These are phyloP conservation scores for Perizoma flavofasciatum DNA, from an alignment of 2,888 invertebrate genomes.

Conservation along the genomic window DNA sequence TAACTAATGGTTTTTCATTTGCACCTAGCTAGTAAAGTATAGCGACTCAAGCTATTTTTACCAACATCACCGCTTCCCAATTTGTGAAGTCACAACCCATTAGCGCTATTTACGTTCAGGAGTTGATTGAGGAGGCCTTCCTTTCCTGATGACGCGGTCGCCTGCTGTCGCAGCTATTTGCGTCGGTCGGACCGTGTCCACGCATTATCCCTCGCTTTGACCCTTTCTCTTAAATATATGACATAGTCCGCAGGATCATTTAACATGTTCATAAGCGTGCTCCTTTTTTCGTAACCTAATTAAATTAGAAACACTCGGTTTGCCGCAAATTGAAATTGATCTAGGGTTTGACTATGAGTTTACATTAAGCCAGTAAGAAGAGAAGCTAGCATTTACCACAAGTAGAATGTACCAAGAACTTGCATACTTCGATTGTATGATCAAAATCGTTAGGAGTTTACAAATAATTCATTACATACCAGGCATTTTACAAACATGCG, in stretches of 20 bases:
- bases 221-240: constrained; percentile 57
- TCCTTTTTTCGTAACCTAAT: constrained; percentile 21
- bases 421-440: too few relatives aligned
- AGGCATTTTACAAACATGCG: too few relatives aligned
- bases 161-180: constrained; percentile 58
- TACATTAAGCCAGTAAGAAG: not conserved
- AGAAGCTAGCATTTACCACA: too few relatives aligned
- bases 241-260: constrained; percentile 53
- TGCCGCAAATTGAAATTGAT: constrained; percentile 8
- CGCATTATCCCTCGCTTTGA: constrained; percentile 64
- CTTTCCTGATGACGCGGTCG: constrained; percentile 53
- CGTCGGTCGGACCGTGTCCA: constrained; percentile 52
- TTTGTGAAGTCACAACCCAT: constrained; percentile 37
- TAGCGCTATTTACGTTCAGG: constrained; percentile 45
- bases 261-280: constrained; percentile 51
- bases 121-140: constrained; percentile 46
- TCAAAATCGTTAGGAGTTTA: too few relatives aligned
- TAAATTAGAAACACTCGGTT: constrained; percentile 10
- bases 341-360: constrained; percentile 1
- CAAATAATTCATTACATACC: too few relatives aligned
- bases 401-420: too few relatives aligned
- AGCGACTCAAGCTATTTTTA: constrained; percentile 14
- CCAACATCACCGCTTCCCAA: constrained; percentile 18
- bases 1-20: too few relatives aligned
- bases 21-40: too few relatives aligned